These are phyloP conservation scores for Dicyrtomina minuta DNA, from an alignment of 2,888 invertebrate genomes.

Conservation along the genomic window DNA sequence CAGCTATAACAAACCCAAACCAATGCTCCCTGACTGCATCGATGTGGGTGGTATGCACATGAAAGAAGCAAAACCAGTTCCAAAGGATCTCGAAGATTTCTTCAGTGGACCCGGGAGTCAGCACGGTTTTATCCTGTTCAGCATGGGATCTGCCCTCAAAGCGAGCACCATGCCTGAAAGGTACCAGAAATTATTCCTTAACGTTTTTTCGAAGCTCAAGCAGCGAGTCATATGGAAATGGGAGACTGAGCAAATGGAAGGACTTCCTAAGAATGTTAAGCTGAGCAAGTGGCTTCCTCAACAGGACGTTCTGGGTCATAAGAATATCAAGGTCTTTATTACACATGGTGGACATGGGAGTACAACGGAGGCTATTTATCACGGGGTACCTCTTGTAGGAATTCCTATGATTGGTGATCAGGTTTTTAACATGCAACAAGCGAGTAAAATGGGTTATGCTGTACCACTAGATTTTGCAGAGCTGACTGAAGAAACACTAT, in stretches of 20 bases:
- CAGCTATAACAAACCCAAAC: slow-evolving; percentile 42
- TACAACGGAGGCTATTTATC: slow-evolving; percentile 64
- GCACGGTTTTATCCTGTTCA: slow-evolving; percentile 80
- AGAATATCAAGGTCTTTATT: slow-evolving; percentile 64
- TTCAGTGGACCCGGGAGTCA: too few species aligned
- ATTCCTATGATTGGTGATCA: slow-evolving; percentile 62
- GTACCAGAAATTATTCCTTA: too few species aligned
- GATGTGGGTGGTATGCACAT: slow-evolving; percentile 59
- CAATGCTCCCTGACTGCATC: slow-evolving; percentile 48
- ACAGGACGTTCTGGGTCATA: slow-evolving; percentile 65
- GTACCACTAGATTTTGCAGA: slow-evolving; percentile 36
- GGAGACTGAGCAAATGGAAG: slow-evolving; percentile 65
- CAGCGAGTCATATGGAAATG: slow-evolving; percentile 84
- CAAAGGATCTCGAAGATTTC: slow-evolving; percentile 53
- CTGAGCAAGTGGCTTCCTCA: slow-evolving; percentile 68
- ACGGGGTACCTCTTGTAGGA: slow-evolving; percentile 65
- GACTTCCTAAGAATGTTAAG: slow-evolving; percentile 65
- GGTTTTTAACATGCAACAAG: slow-evolving; percentile 61
- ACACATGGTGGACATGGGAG: slow-evolving; percentile 70
- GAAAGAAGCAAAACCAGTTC: slow-evolving; percentile 68
- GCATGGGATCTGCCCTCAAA: slow-evolving; percentile 81
- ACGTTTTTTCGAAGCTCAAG: slow-evolving; percentile 73
- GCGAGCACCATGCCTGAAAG: slow-evolving; percentile 78
- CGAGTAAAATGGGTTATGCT: slow-evolving; percentile 61
- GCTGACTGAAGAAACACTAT: slow-evolving; percentile 36